Conservation (phyloP, 2,888 invertebrate genomes). For the Morpho achilles region DNA sequence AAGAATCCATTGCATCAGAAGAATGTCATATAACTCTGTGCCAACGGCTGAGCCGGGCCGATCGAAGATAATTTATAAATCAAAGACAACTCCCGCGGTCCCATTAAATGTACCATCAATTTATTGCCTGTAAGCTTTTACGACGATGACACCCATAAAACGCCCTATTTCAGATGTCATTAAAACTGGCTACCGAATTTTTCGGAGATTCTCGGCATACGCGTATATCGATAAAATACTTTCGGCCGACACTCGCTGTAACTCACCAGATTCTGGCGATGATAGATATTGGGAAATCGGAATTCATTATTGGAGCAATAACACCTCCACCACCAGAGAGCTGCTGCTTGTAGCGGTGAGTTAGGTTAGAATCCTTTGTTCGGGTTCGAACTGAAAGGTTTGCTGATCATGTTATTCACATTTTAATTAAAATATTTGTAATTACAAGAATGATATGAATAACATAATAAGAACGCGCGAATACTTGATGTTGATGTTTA, state of each 20-base stretch:
- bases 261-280: not conserved
- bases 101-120: slow-evolving; percentile 2
- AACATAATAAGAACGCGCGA: too few relatives aligned
- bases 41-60: not conserved
- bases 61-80: slow-evolving; percentile 1
- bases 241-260: not conserved
- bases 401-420: too few relatives aligned
- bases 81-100: not conserved
- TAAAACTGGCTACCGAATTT: slow-evolving; percentile 6
- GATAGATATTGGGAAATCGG: not conserved
- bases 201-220: not conserved
- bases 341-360: not conserved
- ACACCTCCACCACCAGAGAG: not conserved
- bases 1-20: too few relatives aligned
- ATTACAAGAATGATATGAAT: too few relatives aligned
- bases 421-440: too few relatives aligned
- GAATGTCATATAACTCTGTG: too few relatives aligned
- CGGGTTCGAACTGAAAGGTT: too few relatives aligned
- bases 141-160: slow-evolving; percentile 1
- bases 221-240: too few relatives aligned
- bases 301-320: not conserved
- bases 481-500: too few relatives aligned
- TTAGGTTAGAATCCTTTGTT: not conserved
- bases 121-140: slow-evolving; percentile 6
- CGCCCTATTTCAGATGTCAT: slow-evolving; percentile 4